Base-by-base conservation (phyloP, 2,797 vertebrate species). In the Leptodactylus fallax region DNA sequence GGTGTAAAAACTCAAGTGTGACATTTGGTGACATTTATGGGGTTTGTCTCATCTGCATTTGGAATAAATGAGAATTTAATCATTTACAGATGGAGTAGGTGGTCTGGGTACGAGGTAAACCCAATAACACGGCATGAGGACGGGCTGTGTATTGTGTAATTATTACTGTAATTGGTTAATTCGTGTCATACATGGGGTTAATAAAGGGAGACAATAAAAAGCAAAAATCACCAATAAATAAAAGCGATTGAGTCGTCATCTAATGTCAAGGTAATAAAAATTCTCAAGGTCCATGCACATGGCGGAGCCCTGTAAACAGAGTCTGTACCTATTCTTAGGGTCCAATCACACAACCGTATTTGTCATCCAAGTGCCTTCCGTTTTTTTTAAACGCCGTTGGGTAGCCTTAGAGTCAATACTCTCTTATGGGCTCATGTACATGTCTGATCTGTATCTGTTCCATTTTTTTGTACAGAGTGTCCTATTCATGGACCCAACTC, bases 11-110 rank as follows among this genome's bases (percentile, higher is more conserved):
- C 60, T 25, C 45, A 49, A 89, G 45, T 49, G 23, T 89, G 79
- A 86, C 87, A 84, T 88, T 84, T 84, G 81, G 83, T 83, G 87
- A 83, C 87, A 89, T 89, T 89, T 84, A 83, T 83, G 23, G 45
- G 25, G 67, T 74, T 80, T 79, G 77, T 65, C 36, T 65, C 60
- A 82, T 86, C 79, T 89, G 87, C 79, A 83, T 86, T 71, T 60
- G 65, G 76, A 86, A 85, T 82, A 58, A 53, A 83, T 60, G 51
- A 21, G 65, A 81, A 86, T 89, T 53, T 77, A 89, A 77, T 85
- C 25, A 89, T 86, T 89, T 86, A 36, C 83, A 89, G 76, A 63
- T 58, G 27, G 74, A 55, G 77, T 49, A 23, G 55, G 9, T 56
- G 8, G 36, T 78, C 87, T 87, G 45, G 86, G 81, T 76, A 61